Conservation (phyloP, 2,888 invertebrate genomes). For the Cloeon dipterum region DNA sequence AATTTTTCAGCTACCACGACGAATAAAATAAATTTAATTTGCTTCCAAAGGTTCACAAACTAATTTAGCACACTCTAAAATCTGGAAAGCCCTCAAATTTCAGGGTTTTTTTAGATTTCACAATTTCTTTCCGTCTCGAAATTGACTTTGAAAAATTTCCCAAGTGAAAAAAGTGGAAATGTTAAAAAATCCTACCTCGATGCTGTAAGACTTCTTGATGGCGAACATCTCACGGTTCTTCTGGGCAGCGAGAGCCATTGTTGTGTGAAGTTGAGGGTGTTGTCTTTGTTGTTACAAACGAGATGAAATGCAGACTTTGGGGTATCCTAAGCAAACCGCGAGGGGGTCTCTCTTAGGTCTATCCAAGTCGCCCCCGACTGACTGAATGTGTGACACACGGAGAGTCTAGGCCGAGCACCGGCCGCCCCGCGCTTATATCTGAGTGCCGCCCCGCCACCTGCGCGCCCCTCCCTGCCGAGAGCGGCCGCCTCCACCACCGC, state of each 20-base stretch:
- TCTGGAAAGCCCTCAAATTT: too few species aligned
- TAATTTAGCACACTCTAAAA: too few species aligned
- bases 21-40: too few species aligned
- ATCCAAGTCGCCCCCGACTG: conserved; percentile 2
- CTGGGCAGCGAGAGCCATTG: conserved; percentile 74
- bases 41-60: too few species aligned
- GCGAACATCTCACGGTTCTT: conserved; percentile 92
- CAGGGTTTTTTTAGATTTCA: too few species aligned
- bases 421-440: conserved; percentile 6
- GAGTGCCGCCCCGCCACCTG: conserved; percentile 7
- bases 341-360: background rate
- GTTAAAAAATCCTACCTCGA: conserved; percentile 91
- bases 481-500: conserved; percentile 1
- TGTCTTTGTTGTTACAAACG: too few species aligned
- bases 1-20: too few species aligned
- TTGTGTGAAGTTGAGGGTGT: conserved; percentile 4
- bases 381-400: conserved; percentile 3
- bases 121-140: too few species aligned
- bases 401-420: background rate
- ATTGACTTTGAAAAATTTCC: too few species aligned
- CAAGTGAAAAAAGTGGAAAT: too few species aligned
- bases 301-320: too few species aligned
- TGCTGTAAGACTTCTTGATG: conserved; percentile 91
- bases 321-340: background rate
- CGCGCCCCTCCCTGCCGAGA: conserved; percentile 4